Conservation (phyloP, 2,113 vertebrate species). For the Oreotrochilus melanogaster region DNA sequence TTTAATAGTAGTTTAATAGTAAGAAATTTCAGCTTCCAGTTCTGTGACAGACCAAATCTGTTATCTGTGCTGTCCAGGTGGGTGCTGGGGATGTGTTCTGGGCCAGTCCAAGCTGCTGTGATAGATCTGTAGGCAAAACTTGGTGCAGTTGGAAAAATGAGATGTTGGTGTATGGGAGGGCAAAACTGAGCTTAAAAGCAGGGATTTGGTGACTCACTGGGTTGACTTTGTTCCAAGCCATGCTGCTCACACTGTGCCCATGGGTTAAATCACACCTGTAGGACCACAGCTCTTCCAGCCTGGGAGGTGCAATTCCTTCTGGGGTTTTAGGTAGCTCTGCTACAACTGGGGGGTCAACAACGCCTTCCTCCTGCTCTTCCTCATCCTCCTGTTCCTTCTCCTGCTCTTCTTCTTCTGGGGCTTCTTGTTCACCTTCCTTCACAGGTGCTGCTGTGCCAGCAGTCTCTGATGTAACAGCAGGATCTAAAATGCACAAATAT, state of each 20-base stretch:
- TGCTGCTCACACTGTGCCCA: conserved; percentile 82
- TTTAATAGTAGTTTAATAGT: neutral
- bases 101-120: neutral
- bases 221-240: conserved; percentile 89
- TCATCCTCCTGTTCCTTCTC: neutral
- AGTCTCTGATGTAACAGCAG: neutral
- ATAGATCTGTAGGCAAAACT: neutral
- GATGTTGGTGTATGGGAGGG: neutral
- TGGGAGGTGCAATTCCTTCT: conserved; percentile 58
- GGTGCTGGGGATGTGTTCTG: neutral
- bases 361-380: neutral
- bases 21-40: neutral
- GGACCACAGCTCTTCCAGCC: conserved; percentile 84
- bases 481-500: conserved; percentile 58
- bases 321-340: neutral
- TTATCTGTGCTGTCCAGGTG: neutral
- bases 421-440: neutral
- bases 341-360: neutral
- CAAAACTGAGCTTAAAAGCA: neutral
- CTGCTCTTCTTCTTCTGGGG: neutral
- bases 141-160: neutral
- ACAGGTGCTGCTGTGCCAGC: neutral
- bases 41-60: neutral
- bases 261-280: conserved; percentile 84
- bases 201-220: conserved; percentile 71